Evolutionary conservation across 2,888 invertebrate genomes (phyloP), one percentile per base, ranked within the genome.

Genomic region (Yponomeuta sedellus): DNA sequence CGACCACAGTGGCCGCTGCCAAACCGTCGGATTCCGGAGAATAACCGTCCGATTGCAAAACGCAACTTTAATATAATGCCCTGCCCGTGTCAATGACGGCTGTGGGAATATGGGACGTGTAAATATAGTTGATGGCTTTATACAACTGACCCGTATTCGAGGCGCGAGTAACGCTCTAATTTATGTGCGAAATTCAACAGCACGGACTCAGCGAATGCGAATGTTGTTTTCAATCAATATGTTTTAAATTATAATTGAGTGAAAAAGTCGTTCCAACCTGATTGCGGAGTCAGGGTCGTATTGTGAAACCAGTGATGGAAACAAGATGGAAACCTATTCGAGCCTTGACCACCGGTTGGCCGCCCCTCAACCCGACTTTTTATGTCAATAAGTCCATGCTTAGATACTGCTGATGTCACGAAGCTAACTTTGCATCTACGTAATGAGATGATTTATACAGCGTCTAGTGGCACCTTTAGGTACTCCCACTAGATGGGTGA

Each of bases 181-280:
- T 39, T 62, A 59, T 11, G 59, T 22, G 22, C 25, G 20, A 59
- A 59, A 58, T 58, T 58, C 58, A 11, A 22, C 58, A n/a, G 22
- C 58, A 59, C 59, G 25, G 5, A 59, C 20, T 52, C 16, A 52
- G 12, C 16, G n/a, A n/a, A 25, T 5, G 59, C 59, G 59, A 20
- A 59, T 22, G 12, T 12, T 59, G 10, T 59, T 59, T 22, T 22
- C 59, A 59, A 59, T 59, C 59, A 22, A 25, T 20, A 59, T 59
- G 25, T 22, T 22, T 25, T 22, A 22, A 59, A 59, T 59, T 12
- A 19, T 20, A 59, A 59, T 59, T 25, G 22, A 59, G 79, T 78
- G 78, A 82, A 86, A 86, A 85, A 81, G 77, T 73, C 86, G 90
- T 91, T 90, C 88, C 90, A 86, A 80, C 84, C 90, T 90, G 90